Conservation (phyloP, 2,113 vertebrate species). For the Orcinus orca region DNA sequence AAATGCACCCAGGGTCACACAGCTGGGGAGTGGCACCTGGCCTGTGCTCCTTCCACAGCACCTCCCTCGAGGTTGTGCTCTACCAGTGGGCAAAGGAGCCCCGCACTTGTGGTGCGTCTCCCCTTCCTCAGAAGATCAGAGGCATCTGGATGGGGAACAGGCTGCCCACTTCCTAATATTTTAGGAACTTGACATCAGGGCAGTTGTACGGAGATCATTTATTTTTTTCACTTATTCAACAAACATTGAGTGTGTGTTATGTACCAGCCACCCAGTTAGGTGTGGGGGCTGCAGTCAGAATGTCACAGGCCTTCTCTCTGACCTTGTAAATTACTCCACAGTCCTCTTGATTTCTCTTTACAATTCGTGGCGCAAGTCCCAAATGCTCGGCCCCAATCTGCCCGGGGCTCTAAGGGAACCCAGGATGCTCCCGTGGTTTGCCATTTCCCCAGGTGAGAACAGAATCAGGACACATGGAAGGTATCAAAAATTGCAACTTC, state of each 20-base stretch:
- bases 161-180: not conserved
- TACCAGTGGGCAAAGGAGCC: not conserved
- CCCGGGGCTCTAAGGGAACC: not conserved
- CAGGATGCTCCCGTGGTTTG: not conserved
- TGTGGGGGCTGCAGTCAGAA: not conserved
- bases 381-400: not conserved
- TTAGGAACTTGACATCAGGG: not conserved
- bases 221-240: not conserved
- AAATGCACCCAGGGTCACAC: not conserved
- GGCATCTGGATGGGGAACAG: not conserved
- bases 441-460: not conserved
- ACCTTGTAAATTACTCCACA: not conserved
- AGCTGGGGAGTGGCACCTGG: not conserved
- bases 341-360: not conserved
- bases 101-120: accelerated
- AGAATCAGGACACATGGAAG: not conserved
- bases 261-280: not conserved
- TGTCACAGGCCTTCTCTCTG: not conserved
- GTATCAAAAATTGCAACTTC: not conserved
- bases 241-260: not conserved
- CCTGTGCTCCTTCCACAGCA: not conserved
- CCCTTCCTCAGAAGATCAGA: not conserved
- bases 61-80: not conserved
- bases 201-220: not conserved
- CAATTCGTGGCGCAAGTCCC: not conserved